These are phyloP conservation scores for Linurgus olivaceus DNA, from an alignment of 2,797 vertebrate genomes.

Conservation along the genomic window DNA sequence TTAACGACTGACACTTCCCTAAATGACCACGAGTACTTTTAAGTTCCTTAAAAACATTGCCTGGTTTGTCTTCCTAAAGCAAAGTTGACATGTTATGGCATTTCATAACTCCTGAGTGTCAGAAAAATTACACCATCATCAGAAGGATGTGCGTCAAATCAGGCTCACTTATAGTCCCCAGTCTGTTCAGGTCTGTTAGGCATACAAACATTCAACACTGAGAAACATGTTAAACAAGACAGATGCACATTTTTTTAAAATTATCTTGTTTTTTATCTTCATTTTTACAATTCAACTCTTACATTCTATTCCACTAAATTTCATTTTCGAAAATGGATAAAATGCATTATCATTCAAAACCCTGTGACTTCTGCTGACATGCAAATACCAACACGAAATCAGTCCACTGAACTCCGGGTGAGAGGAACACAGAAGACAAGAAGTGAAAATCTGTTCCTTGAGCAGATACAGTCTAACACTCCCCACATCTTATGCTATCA, in stretches of 20 bases:
- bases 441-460: neutral
- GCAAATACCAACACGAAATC: neutral
- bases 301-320: neutral
- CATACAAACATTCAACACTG: neutral
- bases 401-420: neutral
- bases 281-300: neutral
- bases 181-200: neutral
- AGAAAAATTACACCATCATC: neutral
- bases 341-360: neutral
- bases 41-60: neutral
- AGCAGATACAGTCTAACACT: neutral
- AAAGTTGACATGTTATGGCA: neutral
- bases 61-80: neutral
- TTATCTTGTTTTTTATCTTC: neutral
- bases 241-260: rapidly evolving
- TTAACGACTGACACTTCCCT: neutral
- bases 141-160: neutral
- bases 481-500: neutral
- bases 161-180: neutral
- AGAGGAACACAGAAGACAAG: neutral
- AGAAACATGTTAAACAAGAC: neutral
- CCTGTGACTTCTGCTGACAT: neutral
- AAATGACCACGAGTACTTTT: neutral
- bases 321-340: neutral
- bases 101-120: neutral